A percentile compares a stretch with the other conserved stretches of the same genome.
phyloP scores from a whole-genome alignment of 2,113 vertebrate genomes.

The Plecturocebus donacophilus region DNA sequence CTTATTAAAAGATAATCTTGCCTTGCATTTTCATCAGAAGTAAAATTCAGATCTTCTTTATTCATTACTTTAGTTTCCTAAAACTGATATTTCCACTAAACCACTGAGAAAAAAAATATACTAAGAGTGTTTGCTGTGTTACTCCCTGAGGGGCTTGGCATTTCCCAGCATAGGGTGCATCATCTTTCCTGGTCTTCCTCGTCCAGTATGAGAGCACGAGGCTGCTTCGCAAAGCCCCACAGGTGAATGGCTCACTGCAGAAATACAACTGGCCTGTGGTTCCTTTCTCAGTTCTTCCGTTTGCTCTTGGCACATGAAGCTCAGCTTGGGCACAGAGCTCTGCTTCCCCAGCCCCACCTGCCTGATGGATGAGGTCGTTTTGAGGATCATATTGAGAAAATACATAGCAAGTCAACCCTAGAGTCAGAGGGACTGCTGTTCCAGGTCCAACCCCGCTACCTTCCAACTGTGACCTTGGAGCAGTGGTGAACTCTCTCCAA shows the following conservation, averaged over 20 bases:
- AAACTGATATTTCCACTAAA: not conserved
- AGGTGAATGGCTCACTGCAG: fast-evolving
- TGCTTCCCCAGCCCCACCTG: fast-evolving
- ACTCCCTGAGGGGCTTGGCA: not conserved
- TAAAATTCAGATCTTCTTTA: not conserved
- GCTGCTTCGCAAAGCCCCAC: not conserved
- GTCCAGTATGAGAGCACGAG: fast-evolving
- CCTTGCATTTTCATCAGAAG: too few relatives aligned
- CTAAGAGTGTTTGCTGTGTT: too few relatives aligned
- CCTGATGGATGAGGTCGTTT: fast-evolving
- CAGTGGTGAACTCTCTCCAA: too few relatives aligned
- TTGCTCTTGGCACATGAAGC: fast-evolving
- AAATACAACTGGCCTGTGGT: not conserved
- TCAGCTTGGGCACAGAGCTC: not conserved
- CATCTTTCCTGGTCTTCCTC: not conserved
- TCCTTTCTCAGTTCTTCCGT: not conserved
- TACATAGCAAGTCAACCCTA: too few relatives aligned
- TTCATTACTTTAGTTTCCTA: not conserved
- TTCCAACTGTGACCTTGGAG: fast-evolving
- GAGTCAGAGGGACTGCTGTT: too few relatives aligned
- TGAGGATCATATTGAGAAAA: fast-evolving
- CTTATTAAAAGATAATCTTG: not conserved
- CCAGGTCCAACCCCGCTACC: fast-evolving
- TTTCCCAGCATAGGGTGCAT: not conserved
- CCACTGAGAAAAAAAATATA: not conserved